Evolutionary conservation across 2,888 invertebrate genomes (phyloP), one percentile per base, ranked within the genome.

Genomic region (Caenorhabditis sp.): DNA sequence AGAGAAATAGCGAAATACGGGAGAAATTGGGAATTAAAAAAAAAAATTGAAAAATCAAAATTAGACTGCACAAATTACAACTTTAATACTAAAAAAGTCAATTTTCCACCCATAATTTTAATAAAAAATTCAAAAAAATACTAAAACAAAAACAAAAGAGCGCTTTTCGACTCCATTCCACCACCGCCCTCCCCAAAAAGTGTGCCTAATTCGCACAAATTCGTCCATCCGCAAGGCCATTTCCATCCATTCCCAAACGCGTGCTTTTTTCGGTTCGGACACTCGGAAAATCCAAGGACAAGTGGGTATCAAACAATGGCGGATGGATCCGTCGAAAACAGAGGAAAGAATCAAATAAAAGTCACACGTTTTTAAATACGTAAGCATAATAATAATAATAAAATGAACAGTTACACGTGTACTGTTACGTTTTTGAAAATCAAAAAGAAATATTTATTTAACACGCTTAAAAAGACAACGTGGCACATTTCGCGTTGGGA

Each of bases 241-340:
- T 20, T 18, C n/a, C n/a, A n/a, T n/a, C n/a, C n/a, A n/a, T n/a
- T n/a, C n/a, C n/a, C n/a, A n/a, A n/a, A n/a, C n/a, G n/a, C n/a
- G n/a, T 24, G 60, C 40, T 40, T 60, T 37, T 60, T 60, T 40
- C 8, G n/a, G 32, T 40, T 6, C 20, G 32, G 1, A 20, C 40
- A 35, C 18, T 15, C 60, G 4, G 37, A 20, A 24, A 35, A 35
- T 20, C 18, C 60, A 60, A 60, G 60, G 60, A 60, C 60, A 40
- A 60, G 60, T 60, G 60, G 60, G 60, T 18, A 60, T 60, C 40
- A 60, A 47, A 47, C 8, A 50, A 51, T 2, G 2, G 51, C 2
- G 51, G 51, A n/a, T n/a, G n/a, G 3, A 51, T 11, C 24, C 24
- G 51, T 40, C 2, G 40, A 40, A 40, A 40, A 40, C 40, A 40